Conservation (phyloP, 1,140 invertebrate species). For the Globodera ellingtonae region DNA sequence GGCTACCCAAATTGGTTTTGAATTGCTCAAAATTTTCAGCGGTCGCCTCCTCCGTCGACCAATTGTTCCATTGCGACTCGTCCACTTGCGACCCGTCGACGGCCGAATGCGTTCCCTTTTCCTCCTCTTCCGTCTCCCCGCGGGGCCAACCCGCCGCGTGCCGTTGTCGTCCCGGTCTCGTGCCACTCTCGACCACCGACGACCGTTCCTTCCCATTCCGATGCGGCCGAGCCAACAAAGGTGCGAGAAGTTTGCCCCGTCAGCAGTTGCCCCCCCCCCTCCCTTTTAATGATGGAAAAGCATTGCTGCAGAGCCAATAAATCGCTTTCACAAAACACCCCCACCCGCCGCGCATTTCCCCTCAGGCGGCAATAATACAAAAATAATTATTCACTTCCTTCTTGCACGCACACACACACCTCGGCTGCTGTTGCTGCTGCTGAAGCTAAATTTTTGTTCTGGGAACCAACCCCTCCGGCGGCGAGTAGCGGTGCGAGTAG, state of each 20-base stretch:
- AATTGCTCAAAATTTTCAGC: background rate
- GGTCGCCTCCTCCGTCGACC: background rate
- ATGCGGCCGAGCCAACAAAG: background rate
- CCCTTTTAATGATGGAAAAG: background rate
- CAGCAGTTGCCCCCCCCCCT: too few species aligned
- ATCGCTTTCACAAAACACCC: background rate
- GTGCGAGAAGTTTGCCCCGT: background rate
- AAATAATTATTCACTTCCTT: background rate
- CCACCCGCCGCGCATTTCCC: background rate
- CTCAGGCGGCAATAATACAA: background rate
- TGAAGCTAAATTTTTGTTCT: too few species aligned
- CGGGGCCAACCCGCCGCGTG: background rate
- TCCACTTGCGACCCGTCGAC: conserved; percentile 7
- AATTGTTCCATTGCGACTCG: background rate
- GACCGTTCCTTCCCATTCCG: background rate
- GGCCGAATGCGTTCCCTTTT: background rate
- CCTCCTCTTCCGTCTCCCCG: background rate
- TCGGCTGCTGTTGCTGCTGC: too few species aligned
- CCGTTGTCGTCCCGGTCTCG: conserved; percentile 6
- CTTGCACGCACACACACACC: background rate
- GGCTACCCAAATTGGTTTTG: too few species aligned
- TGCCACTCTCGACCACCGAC: conserved; percentile 2
- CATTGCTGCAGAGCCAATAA: too few species aligned
- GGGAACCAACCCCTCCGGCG: too few species aligned
- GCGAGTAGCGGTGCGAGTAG: too few species aligned